Evolutionary conservation across 2,113 vertebrate genomes (phyloP).

Genomic region (Daphoenositta chrysoptera): DNA sequence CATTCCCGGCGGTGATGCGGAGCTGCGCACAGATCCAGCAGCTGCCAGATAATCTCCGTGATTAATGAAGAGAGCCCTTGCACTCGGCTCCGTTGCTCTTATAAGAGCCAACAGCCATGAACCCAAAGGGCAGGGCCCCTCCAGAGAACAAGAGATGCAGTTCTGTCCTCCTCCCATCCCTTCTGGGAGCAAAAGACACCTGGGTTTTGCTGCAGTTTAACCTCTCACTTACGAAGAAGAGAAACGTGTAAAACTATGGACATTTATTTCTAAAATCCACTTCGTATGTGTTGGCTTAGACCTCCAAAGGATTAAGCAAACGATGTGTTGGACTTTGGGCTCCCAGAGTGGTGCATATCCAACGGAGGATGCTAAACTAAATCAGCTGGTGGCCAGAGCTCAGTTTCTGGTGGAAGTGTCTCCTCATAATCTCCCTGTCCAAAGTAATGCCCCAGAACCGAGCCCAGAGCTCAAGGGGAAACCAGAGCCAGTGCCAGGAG

Average conservation of each 20-base stretch:
- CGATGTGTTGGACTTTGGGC: accelerated
- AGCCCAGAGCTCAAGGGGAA: not conserved
- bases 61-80: not conserved
- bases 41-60: not conserved
- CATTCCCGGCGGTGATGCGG: not conserved
- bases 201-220: not conserved
- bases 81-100: not conserved
- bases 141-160: not conserved
- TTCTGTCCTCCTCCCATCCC: not conserved
- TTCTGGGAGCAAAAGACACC: not conserved
- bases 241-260: accelerated
- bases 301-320: not conserved
- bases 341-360: not conserved
- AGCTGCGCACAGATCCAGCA: not conserved
- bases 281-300: accelerated
- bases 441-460: accelerated
- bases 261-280: not conserved
- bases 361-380: accelerated
- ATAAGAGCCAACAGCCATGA: not conserved
- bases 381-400: too few species aligned
- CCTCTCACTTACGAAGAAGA: not conserved
- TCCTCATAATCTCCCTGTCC: accelerated
- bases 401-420: accelerated
- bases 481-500: not conserved
- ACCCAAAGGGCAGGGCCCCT: not conserved